A percentile compares a stretch with the other conserved stretches of the same genome.
Conservation (phyloP, 2,797 vertebrate species). For the Oreonectes daqikongensis region DNA sequence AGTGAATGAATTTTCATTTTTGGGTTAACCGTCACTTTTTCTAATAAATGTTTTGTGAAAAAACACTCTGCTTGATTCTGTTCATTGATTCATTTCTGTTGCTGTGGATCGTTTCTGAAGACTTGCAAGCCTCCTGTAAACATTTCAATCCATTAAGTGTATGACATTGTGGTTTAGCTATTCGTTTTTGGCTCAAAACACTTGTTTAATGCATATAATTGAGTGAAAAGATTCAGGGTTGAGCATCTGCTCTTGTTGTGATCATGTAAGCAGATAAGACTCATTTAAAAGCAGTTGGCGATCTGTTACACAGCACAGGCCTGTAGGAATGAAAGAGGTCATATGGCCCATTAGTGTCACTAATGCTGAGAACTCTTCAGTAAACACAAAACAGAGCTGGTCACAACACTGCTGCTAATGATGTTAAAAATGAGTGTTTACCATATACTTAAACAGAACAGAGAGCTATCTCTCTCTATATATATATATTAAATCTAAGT, state of each 20-base stretch:
- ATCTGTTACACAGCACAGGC: constrained; percentile 29
- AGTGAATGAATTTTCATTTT: too few relatives aligned
- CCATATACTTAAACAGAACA: not conserved
- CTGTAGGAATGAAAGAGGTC: constrained; percentile 31
- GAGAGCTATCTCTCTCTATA: not conserved
- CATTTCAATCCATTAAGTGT: too few relatives aligned
- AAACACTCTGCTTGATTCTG: not conserved
- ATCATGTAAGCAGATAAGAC: constrained; percentile 36
- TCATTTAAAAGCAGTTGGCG: constrained; percentile 21
- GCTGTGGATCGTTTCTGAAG: not conserved
- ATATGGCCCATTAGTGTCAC: constrained; percentile 32
- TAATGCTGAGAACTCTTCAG: constrained; percentile 22
- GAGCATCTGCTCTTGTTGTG: constrained; percentile 22
- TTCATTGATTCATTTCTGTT: not conserved
- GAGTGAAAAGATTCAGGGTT: not conserved
- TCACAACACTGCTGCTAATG: constrained; percentile 18
- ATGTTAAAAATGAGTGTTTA: constrained; percentile 15
- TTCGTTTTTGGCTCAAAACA: constrained; percentile 26
- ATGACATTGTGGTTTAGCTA: too few relatives aligned
- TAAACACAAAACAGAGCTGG: constrained; percentile 20
- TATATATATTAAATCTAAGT: constrained; percentile 1
- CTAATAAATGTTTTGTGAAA: not conserved
- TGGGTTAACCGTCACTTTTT: too few relatives aligned
- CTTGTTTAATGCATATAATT: not conserved
- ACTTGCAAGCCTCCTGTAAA: constrained; percentile 3